Conservation (phyloP, 2,113 vertebrate species). For the Ovibos moschatus region DNA sequence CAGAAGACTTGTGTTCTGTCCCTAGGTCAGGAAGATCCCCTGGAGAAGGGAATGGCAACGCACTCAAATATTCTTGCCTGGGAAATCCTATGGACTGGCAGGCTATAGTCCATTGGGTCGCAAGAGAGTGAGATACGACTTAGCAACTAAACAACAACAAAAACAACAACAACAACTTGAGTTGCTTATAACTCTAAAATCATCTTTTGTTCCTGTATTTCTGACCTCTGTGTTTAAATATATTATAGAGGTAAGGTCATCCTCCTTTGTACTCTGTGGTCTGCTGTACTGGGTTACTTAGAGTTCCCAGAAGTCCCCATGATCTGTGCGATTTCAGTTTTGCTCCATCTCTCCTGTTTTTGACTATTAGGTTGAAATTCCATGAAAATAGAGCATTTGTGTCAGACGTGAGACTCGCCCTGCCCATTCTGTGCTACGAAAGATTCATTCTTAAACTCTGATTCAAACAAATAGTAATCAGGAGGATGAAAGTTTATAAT, state of each 20-base stretch:
- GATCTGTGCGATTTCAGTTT: not conserved
- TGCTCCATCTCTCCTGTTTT: not conserved
- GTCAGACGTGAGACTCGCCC: not conserved
- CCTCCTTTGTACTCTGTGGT: not conserved
- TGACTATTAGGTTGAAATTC: not conserved
- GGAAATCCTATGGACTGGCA: not conserved
- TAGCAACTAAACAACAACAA: not conserved
- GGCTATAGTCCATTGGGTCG: not conserved
- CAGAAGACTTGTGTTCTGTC: not conserved
- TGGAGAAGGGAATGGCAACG: not conserved
- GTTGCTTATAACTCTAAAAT: not conserved
- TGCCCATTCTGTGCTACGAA: not conserved
- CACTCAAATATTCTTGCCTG: not conserved
- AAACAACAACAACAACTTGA: not conserved
- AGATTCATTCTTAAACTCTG: not conserved
- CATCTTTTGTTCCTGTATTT: not conserved
- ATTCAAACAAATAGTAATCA: not conserved
- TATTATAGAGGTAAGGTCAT: not conserved
- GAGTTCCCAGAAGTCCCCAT: not conserved
- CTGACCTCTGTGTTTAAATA: not conserved
- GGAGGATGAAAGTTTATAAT: not conserved
- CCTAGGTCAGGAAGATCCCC: not conserved
- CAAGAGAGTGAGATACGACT: not conserved
- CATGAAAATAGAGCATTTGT: not conserved
- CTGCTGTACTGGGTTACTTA: not conserved